These are phyloP conservation scores for Nezara viridula DNA, from an alignment of 2,888 invertebrate genomes.

Conservation along the genomic window DNA sequence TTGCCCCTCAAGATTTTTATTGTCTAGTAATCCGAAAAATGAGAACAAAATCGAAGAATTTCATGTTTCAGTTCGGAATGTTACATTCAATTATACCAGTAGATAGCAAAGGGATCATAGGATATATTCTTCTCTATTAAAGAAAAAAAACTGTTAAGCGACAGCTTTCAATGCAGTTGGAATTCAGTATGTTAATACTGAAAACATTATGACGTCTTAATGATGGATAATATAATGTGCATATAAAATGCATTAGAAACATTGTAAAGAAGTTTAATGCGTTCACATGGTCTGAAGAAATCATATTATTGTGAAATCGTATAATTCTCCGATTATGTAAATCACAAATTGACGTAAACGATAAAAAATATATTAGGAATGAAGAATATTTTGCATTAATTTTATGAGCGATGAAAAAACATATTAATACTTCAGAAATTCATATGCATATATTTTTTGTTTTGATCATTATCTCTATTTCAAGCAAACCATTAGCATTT, in stretches of 20 bases:
- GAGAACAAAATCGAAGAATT: no score
- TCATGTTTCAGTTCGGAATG: no score
- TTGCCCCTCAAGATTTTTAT: no score
- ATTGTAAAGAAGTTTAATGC: background rate
- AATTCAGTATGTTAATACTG: background rate
- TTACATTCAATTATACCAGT: no score
- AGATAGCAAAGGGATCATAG: no score
- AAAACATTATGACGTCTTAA: background rate
- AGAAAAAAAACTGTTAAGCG: no score
- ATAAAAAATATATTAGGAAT: background rate
- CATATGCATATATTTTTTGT: background rate
- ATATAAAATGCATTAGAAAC: conserved; percentile 9
- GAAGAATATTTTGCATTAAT: conserved; percentile 36
- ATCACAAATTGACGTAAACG: background rate
- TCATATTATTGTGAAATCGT: conserved; percentile 1
- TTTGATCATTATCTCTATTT: background rate
- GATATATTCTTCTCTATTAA: no score
- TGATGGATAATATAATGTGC: background rate
- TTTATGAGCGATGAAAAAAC: background rate
- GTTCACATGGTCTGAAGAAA: conserved; percentile 19
- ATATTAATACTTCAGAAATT: background rate
- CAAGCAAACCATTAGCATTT: background rate
- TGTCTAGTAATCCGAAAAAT: no score
- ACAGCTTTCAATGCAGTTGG: background rate
- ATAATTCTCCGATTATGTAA: conserved; percentile 15